phyloP scores from a whole-genome alignment of 2,888 invertebrate genomes.

The Ommatoiulus sabulosus region DNA sequence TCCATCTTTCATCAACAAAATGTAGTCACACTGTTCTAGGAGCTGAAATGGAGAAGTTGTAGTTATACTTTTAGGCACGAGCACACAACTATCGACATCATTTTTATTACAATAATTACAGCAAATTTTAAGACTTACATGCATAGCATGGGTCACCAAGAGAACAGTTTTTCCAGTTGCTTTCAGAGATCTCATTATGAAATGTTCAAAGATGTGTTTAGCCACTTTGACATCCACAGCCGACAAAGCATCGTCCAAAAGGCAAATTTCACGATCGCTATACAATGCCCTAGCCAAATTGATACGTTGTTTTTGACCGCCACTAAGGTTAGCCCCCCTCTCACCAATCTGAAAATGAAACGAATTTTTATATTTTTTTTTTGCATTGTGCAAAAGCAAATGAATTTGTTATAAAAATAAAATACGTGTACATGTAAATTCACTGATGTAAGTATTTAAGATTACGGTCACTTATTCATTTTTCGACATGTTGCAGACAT shows the following conservation, averaged over 20 bases:
- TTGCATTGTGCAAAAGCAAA: too few species aligned
- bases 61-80: neutral
- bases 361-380: neutral
- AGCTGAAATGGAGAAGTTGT: slow-evolving; percentile 67
- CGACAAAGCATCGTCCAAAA: slow-evolving; percentile 74
- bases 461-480: neutral
- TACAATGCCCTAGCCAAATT: slow-evolving; percentile 74
- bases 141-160: slow-evolving; percentile 65
- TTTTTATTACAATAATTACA: neutral
- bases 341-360: slow-evolving; percentile 69
- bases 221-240: slow-evolving; percentile 72
- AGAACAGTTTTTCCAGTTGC: slow-evolving; percentile 64
- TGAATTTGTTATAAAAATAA: too few species aligned
- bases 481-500: too few species aligned
- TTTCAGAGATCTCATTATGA: slow-evolving; percentile 64
- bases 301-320: slow-evolving; percentile 73
- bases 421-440: neutral
- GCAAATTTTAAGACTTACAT: slow-evolving; percentile 61
- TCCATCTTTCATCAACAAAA: slow-evolving; percentile 73
- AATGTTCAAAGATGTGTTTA: slow-evolving; percentile 70
- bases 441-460: neutral
- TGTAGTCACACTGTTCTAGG: slow-evolving; percentile 72
- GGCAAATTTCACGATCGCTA: slow-evolving; percentile 69
- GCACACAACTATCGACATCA: neutral
- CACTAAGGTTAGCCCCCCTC: slow-evolving; percentile 69